phyloP scores from a whole-genome alignment of 1,140 invertebrate genomes.

The Pararge aegeria region DNA sequence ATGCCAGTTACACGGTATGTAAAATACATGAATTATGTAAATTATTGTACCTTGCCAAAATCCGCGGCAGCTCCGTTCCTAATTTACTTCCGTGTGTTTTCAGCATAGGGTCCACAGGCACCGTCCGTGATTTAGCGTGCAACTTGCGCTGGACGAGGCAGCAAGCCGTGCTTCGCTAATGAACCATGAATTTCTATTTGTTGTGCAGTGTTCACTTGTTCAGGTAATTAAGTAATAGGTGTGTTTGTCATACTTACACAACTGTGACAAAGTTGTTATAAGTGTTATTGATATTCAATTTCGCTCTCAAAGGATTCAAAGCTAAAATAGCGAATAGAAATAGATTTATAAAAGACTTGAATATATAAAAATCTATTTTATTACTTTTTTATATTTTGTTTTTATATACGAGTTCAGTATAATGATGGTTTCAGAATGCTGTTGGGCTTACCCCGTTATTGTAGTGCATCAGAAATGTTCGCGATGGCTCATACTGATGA shows the following conservation, averaged over 20 bases:
- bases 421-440: too few species aligned
- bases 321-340: not conserved
- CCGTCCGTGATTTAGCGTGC: conserved; percentile 63
- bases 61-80: not conserved
- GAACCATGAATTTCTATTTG: conserved; percentile 75
- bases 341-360: not conserved
- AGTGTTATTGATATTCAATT: conserved; percentile 27
- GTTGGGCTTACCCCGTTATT: too few species aligned
- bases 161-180: conserved; percentile 57
- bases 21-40: too few species aligned
- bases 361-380: too few species aligned
- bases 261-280: conserved; percentile 15
- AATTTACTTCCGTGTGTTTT: conserved; percentile 32
- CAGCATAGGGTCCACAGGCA: conserved; percentile 48
- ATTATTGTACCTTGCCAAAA: too few species aligned
- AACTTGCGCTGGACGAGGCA: conserved; percentile 65
- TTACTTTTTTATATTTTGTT: too few species aligned
- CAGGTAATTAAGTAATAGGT: conserved; percentile 72
- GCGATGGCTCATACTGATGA: too few species aligned
- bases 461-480: too few species aligned
- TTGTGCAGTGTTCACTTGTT: conserved; percentile 54
- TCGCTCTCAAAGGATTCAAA: not conserved
- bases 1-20: too few species aligned
- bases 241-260: conserved; percentile 39
- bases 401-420: too few species aligned